Base-by-base conservation (phyloP, 1,140 invertebrate species). In the Varroa destructor region DNA sequence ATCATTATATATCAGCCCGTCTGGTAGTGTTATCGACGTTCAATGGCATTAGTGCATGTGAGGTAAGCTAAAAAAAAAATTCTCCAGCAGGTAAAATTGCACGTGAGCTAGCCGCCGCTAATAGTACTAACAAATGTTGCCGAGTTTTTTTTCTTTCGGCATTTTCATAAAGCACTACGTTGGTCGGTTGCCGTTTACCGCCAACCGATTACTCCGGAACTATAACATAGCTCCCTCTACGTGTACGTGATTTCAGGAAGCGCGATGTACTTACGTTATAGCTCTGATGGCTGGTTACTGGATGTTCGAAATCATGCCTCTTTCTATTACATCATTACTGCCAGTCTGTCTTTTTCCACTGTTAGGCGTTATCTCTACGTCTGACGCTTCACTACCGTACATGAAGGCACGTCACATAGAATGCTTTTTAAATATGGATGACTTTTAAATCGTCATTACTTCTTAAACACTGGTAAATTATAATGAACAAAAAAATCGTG, bases 321-420 rank as follows among this genome's bases (percentile, higher is more conserved):
- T 84, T 54, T 76, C 80, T 1, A 78, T 79, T 0, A 83, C 83
- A 6, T 77, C 83, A 43, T 73, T 83, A 14, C 71, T 84, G 6
- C 82, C 82, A 0, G 74, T 82, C 1, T 75, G 81, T 0, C 61
- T 84, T 5, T 79, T 81, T 58, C 82, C 82, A 25, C 56, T 81
- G 54, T 40, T 76, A 46, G 74, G 75, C 6, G 70, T 79, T 55
- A 77, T 86, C 74, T 81, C 79, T 74, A 87, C 86, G 0, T 81
- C 84, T 71, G 78, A 83, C 57, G 86, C 86, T 0, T 87, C 86
- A 72, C 79, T 82, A 1, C 84, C 86, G 56, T 90, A 90, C 75
- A 85, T 90, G 79, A 89, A 88, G 71, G 76, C 74, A 74, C 12
- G 70, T 43, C 3, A 70, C 25, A 25, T 25, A 71, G 25, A 37